Percentiles rank a stretch among this genome's conserved stretches.
Conservation (phyloP, 2,797 vertebrate species). For the Crocodylus rhombifer region DNA sequence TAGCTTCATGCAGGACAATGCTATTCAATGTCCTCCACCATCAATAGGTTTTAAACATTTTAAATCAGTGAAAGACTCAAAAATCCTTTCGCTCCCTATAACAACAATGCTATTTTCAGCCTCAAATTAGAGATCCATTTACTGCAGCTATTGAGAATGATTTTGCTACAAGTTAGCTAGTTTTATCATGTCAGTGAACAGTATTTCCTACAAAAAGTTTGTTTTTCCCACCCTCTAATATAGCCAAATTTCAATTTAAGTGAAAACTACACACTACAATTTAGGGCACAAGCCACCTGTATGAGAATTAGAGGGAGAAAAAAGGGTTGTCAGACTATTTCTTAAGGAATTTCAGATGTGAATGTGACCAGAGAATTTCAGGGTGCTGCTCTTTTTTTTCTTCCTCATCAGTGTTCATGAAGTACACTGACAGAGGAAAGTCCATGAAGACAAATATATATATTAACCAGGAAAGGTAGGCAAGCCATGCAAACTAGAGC, state of each 20-base stretch:
- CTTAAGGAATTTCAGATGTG: slow-evolving; percentile 30
- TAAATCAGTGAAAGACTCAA: slow-evolving; percentile 4
- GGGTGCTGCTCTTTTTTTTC: not conserved
- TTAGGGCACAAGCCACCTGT: not conserved
- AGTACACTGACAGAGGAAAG: slow-evolving; percentile 20
- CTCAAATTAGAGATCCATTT: slow-evolving; percentile 15
- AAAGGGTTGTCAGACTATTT: not conserved
- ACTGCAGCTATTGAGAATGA: not conserved
- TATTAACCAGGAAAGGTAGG: slow-evolving; percentile 62
- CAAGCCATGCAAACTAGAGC: slow-evolving; percentile 60
- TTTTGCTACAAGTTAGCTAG: not conserved
- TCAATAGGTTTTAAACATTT: slow-evolving; percentile 3
- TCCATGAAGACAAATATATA: slow-evolving; percentile 34
- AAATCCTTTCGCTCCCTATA: not conserved
- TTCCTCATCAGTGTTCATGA: slow-evolving; percentile 51
- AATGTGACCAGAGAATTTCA: not conserved
- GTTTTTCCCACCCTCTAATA: not conserved
- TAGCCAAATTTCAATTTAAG: not conserved
- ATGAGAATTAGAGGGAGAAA: not conserved
- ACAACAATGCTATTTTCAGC: not conserved
- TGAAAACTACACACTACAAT: not conserved
- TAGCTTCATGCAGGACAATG: not conserved
- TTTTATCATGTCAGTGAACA: not conserved
- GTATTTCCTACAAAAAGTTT: not conserved
- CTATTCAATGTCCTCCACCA: not conserved